Base-by-base conservation (phyloP, 2,797 vertebrate species). In the Picus viridis region DNA sequence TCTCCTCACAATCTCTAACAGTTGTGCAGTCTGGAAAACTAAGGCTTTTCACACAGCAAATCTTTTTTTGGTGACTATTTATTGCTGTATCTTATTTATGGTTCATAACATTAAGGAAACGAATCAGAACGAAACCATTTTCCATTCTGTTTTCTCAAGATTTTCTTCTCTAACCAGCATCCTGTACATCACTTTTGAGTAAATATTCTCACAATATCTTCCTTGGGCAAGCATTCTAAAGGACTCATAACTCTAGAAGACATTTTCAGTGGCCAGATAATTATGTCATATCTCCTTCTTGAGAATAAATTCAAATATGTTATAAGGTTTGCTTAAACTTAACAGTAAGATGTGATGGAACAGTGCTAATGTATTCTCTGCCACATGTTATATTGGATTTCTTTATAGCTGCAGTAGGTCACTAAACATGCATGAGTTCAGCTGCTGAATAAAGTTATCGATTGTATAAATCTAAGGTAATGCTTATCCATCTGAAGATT, bases 391-490 rank as follows among this genome's bases (percentile, higher is more conserved):
- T 89, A 72, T 92, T 94, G 78, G 34, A 93, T 93, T 95, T 90
- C 64, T 89, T 86, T 45, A 30, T 58, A 87, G 70, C 56, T 69
- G 76, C 62, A 91, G 54, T 69, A 71, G n/a, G 70, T 93, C 70
- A 90, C 30, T 91, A 78, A 84, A n/a, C n/a, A 86, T 82, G 29
- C 59, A 65, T 64, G 83, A 90, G 26, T 94, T 75, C 65, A 92
- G 62, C 56, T 32, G 18, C 51, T 92, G 70, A 77, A 93, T 61
- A 75, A 94, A 91, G 71, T 91, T 65, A 86, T 75, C 29, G 68
- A 83, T 95, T 96, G 96, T 86, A 51, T 89, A 94, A 97, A 94
- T 92, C 58, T 76, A 62, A 74, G 19, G 30, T 95, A 89, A 92
- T 75, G 61, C 64, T 87, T 83, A 82, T 83, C 65, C 51, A 59